Base-by-base conservation (phyloP, 2,888 invertebrate genomes). In the Sericinus montela region DNA sequence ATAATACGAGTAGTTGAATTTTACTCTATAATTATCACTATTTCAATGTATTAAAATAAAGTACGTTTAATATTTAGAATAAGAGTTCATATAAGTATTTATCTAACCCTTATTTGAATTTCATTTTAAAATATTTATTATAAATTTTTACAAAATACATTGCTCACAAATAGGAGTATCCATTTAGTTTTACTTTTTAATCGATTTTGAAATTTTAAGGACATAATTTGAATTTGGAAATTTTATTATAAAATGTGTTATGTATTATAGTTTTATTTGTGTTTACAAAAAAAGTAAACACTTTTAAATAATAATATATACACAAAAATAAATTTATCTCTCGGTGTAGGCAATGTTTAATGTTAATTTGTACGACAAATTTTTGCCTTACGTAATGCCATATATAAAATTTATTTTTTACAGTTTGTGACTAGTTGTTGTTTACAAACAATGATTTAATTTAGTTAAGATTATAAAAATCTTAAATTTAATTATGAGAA, bases 21-120 rank as follows among this genome's bases (percentile, higher is more conserved):
- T 80, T 81, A 77, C 75, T 75, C 72, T 75, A 62, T 72, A 72
- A 72, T 69, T 75, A 69, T 80, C 81, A 83, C 76, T 72, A 60
- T 83, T 79, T 80, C 75, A 76, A 78, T 80, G 72, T 75, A 39
- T 75, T 73, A 61, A 65, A 66, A 5, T 25, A 30, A 58, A n/a
- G n/a, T 59, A 55, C 49, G 60, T 56, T 51, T 59, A 55, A 58
- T 62, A 62, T 59, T 60, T 75, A 73, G 63, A 61, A 37, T 81
- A 71, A 72, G 66, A 67, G 42, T 51, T 43, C 6, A 38, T 73
- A 65, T 40, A 30, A 40, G 1, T 37, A n/a, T 43, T 53, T 44
- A 8, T 25, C 19, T 4, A 8, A 28, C 40, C 15, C 37, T 25
- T 44, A 49, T 42, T 44, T 38, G 40, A 38, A 52, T 11, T 51